Evolutionary conservation across 1,140 invertebrate genomes (phyloP), one percentile per base, ranked within the genome.

Genomic region (Trichonephila clavipes): DNA sequence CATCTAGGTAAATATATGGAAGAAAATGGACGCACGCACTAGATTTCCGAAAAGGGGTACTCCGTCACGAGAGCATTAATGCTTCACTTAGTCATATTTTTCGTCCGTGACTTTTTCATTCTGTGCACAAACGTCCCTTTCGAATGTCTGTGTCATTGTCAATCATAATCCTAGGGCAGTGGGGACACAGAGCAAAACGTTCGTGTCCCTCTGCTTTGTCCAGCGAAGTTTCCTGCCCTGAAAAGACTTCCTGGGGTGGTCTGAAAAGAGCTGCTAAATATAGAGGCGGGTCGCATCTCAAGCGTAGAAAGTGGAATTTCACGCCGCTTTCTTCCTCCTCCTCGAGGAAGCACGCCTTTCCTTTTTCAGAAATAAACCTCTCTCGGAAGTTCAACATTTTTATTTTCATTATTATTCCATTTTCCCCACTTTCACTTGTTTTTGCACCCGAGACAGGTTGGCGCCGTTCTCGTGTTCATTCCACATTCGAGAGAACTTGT

Each of bases 251-350:
- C 66, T 24, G n/a, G 66, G 66, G n/a, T n/a, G 14, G n/a, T 69
- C 7, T n/a, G 61, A 69, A 69, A 69, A 69, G 24, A n/a, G n/a
- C 66, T 69, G 66, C 66, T 69, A 69, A 69, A 69, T 69, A 69
- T 69, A 69, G 66, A 69, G 66, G 66, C 21, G 21, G 66, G n/a
- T 24, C 21, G 66, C 66, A 69, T 10, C 66, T 69, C n/a, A 24
- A 69, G 66, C 66, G 66, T 69, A 69, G 66, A 69, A 69, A 69
- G 66, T 69, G 66, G 66, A 69, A 69, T 69, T 69, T 69, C 24
- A 4, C 8, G 66, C 21, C n/a, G 66, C 24, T 69, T 69, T 69
- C 66, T 69, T 69, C 66, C 66, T 69, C 24, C 24, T 69, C n/a
- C 24, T 69, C 1, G 66, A 69, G 66, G 66, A 69, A 69, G 66